phyloP scores from a whole-genome alignment of 2,888 invertebrate genomes.

The Nebria salina region DNA sequence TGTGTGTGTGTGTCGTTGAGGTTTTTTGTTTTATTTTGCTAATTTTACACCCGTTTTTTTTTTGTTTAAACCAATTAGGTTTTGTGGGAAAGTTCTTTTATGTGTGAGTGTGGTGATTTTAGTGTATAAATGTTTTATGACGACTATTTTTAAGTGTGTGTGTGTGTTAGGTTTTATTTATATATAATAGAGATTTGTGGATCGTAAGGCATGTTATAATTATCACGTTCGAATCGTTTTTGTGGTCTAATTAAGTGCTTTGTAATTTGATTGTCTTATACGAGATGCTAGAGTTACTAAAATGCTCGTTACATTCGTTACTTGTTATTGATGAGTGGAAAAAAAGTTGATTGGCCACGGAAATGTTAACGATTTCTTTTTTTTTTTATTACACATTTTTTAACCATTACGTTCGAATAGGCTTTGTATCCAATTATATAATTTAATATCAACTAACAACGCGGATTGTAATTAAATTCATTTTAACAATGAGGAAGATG shows the following conservation, averaged over 20 bases:
- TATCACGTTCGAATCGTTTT: constrained; percentile 35
- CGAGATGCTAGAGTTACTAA: neutral
- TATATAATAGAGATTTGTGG: constrained; percentile 7
- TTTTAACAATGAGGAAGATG: too few species aligned
- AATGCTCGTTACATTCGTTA: constrained; percentile 7
- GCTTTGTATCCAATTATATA: too few species aligned
- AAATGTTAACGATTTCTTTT: neutral
- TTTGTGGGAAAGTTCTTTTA: constrained; percentile 35
- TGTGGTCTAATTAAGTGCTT: constrained; percentile 35
- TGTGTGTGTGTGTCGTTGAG: neutral
- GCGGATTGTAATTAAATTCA: too few species aligned
- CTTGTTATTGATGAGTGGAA: constrained; percentile 29
- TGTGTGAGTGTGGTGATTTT: neutral
- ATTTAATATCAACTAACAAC: too few species aligned
- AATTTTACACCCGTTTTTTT: constrained; percentile 39
- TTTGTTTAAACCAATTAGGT: constrained; percentile 41
- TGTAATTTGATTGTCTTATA: constrained; percentile 32
- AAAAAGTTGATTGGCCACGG: constrained; percentile 9
- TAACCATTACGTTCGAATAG: neutral
- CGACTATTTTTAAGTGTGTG: neutral
- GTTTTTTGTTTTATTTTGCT: constrained; percentile 41
- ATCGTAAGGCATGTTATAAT: constrained; percentile 34
- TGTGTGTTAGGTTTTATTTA: neutral
- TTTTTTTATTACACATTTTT: neutral
- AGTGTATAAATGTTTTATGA: neutral